A percentile compares a stretch with the other conserved stretches of the same genome.
Conservation (phyloP, 2,797 vertebrate species). For the Alcedo quadribrachys region DNA sequence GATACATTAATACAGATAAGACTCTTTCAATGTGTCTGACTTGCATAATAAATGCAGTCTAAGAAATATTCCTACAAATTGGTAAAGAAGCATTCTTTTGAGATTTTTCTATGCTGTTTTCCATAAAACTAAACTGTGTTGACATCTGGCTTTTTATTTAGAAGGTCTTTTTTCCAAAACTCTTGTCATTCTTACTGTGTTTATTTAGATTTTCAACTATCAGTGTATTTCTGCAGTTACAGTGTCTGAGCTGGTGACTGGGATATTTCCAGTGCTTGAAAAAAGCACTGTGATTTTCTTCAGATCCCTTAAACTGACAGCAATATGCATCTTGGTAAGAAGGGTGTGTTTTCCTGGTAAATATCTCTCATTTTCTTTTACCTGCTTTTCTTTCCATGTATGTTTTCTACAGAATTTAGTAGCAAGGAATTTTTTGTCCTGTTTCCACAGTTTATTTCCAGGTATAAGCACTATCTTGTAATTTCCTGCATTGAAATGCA, state of each 20-base stretch:
- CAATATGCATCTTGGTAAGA: neutral
- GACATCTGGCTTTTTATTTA: neutral
- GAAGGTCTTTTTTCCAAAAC: neutral
- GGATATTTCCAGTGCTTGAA: neutral
- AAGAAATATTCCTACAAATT: neutral
- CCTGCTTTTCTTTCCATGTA: neutral
- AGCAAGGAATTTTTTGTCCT: neutral
- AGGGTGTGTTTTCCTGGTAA: neutral
- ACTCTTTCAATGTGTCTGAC: neutral
- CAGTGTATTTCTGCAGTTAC: neutral
- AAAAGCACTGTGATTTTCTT: neutral
- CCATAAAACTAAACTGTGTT: neutral
- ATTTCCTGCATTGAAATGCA: neutral
- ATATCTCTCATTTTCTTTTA: neutral
- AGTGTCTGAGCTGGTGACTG: neutral
- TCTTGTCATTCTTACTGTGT: neutral
- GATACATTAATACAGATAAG: neutral
- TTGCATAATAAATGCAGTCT: neutral
- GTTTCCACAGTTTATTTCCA: neutral
- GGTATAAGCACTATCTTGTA: neutral
- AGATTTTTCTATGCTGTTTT: neutral
- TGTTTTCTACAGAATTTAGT: neutral
- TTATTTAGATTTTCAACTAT: neutral
- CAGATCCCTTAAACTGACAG: neutral
- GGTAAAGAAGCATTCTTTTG: neutral